Base-by-base conservation (phyloP, 2,888 invertebrate genomes). In the Pseudococcus jackbeardsleyi region DNA sequence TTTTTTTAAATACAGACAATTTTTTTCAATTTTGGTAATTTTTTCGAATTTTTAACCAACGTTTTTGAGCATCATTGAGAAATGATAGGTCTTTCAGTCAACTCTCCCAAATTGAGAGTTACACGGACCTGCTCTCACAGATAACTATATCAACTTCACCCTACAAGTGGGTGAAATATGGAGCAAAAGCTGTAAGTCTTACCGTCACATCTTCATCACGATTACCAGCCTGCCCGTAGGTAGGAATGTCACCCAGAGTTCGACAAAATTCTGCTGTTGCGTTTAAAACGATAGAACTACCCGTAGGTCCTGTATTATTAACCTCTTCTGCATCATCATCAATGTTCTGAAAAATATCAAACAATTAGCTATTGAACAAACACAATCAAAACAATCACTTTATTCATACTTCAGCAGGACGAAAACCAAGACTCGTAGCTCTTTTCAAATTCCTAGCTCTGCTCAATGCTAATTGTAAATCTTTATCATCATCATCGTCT, bases 221-320 rank as follows among this genome's bases (percentile, higher is more conserved):
- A 92, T 98, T 97, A 50, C 97, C 97, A 26, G 97, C 95, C 91
- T 95, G 95, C 19, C 97, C 98, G 91, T 98, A 98, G 0, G 98
- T 98, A 89, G 98, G 98, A 91, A 98, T 98, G 91, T 98, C 98
- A 0, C 98, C 98, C 9, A 99, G 93, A 82, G 98, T 97, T 90
- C 98, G 94, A 91, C 99, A 99, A 93, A 99, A 99, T 93, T 99
- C 99, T 0, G 98, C 98, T 0, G 98, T 98, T 0, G 97, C 95
- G 93, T 99, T 98, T 88, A 99, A 92, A 89, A 96, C 94, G 91
- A 98, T 98, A 90, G 94, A 93, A 4, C 92, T 93, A 86, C 93
- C 92, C 15, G 54, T 11, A 39, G 48, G 26, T 82, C 22, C 72
- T 22, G 72, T n/a, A 42, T 11, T 54, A 19, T 11, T 85, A 0